Evolutionary conservation across 2,113 vertebrate genomes (phyloP).

Genomic region (Sylvicapra grimmia): DNA sequence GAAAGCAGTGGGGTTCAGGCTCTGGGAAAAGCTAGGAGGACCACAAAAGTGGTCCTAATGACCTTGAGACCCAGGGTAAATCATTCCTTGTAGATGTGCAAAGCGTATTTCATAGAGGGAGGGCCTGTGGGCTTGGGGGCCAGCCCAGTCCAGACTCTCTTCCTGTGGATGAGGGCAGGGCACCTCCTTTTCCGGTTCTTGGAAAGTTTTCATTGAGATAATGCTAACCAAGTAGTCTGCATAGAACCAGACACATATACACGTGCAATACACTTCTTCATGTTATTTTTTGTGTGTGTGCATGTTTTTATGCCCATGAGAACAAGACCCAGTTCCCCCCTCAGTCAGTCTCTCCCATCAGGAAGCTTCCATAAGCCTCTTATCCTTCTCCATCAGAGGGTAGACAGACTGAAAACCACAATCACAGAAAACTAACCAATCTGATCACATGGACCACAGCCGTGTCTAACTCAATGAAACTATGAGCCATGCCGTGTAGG

Average conservation of each 20-base stretch:
- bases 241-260: background rate
- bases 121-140: no score
- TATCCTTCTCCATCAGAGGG: background rate
- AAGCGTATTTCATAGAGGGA: background rate
- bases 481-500: accelerated
- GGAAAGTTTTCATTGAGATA: background rate
- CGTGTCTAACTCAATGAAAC: background rate
- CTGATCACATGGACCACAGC: background rate
- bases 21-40: background rate
- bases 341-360: background rate
- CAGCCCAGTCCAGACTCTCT: background rate
- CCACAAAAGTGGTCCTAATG: background rate
- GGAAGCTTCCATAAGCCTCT: background rate
- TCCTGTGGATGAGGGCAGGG: background rate
- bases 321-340: background rate
- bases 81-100: background rate
- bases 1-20: background rate
- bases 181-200: background rate
- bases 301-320: background rate
- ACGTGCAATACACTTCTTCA: background rate
- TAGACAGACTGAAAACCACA: background rate
- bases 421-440: background rate
- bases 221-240: background rate
- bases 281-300: background rate
- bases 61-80: background rate